Evolutionary conservation across 2,797 vertebrate genomes (phyloP).

Genomic region (Lophius americanus): DNA sequence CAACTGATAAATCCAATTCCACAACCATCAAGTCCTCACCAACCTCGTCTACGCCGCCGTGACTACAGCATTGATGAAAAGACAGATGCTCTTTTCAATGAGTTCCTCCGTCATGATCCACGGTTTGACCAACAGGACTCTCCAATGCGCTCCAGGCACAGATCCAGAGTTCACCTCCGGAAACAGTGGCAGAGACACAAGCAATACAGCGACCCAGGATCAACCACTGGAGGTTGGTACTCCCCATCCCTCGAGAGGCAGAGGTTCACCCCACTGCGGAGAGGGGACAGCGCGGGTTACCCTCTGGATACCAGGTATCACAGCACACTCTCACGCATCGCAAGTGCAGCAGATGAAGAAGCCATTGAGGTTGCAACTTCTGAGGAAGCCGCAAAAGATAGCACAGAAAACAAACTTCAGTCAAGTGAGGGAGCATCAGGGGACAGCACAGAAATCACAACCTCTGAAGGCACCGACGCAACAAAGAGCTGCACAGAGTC

Average conservation of each 20-base stretch:
- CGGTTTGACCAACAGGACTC: conserved; percentile 91
- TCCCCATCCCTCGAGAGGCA: conserved; percentile 79
- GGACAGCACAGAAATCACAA: conserved; percentile 8
- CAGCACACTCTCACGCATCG: conserved; percentile 89
- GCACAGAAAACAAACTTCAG: conserved; percentile 39
- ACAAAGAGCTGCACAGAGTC: conserved; percentile 20
- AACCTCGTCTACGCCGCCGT: conserved; percentile 82
- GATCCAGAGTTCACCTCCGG: conserved; percentile 90
- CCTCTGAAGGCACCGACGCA: conserved; percentile 15
- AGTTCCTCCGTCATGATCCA: conserved; percentile 94
- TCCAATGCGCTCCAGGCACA: conserved; percentile 83
- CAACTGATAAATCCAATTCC: conserved; percentile 61
- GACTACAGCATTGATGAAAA: conserved; percentile 99
- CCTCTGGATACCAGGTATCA: conserved; percentile 84
- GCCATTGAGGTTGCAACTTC: conserved; percentile 72
- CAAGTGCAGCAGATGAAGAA: conserved; percentile 87
- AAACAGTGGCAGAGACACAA: conserved; percentile 96
- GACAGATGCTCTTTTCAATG: conserved; percentile 94
- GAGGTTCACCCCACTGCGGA: conserved; percentile 75
- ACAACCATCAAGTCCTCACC: conserved; percentile 66
- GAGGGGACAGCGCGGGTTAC: conserved; percentile 82
- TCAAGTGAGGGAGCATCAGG: conserved; percentile 9
- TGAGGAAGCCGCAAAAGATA: conserved; percentile 56
- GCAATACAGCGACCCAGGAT: conserved; percentile 95
- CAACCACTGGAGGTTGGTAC: conserved; percentile 73